Percentiles rank a stretch among this genome's conserved stretches.
phyloP scores from a whole-genome alignment of 2,113 vertebrate species.

The Scomber scombrus region DNA sequence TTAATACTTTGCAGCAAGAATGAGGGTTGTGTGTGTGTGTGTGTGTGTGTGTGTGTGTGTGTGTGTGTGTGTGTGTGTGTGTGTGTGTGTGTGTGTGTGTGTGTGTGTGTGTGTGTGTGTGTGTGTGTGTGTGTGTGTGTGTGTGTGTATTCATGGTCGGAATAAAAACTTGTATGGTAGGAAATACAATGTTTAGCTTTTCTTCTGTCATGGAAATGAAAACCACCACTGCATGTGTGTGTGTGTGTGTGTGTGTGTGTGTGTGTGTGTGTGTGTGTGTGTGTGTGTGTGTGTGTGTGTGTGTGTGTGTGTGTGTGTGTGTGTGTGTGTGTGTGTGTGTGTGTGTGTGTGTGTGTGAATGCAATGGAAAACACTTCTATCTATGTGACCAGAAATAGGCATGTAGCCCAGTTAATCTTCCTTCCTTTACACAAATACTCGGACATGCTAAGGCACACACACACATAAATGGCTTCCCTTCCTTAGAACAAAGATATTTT shows the following conservation, averaged over 20 bases:
- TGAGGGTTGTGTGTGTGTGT: no score
- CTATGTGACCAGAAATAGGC: slow-evolving; percentile 57
- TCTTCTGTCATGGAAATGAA: not conserved
- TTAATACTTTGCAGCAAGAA: no score
- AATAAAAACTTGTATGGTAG: slow-evolving; percentile 4
- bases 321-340: not conserved
- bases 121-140: not conserved
- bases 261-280: not conserved
- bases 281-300: not conserved
- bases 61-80: no score
- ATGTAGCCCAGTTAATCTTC: slow-evolving; percentile 56
- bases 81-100: not conserved
- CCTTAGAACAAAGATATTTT: slow-evolving; percentile 61
- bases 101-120: not conserved
- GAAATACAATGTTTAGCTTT: not conserved
- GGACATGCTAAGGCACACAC: slow-evolving; percentile 1
- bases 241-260: slow-evolving; percentile 10
- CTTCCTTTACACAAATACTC: slow-evolving; percentile 71
- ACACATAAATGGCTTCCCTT: slow-evolving; percentile 35
- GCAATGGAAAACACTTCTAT: slow-evolving; percentile 19
- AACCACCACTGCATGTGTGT: not conserved
- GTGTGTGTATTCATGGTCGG: not conserved
- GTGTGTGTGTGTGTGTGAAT: not conserved
- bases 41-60: no score
- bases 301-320: not conserved